Percentiles rank a stretch among this genome's conserved stretches.
phyloP scores from a whole-genome alignment of 1,140 invertebrate species.

The Euura saliciscinereae region DNA sequence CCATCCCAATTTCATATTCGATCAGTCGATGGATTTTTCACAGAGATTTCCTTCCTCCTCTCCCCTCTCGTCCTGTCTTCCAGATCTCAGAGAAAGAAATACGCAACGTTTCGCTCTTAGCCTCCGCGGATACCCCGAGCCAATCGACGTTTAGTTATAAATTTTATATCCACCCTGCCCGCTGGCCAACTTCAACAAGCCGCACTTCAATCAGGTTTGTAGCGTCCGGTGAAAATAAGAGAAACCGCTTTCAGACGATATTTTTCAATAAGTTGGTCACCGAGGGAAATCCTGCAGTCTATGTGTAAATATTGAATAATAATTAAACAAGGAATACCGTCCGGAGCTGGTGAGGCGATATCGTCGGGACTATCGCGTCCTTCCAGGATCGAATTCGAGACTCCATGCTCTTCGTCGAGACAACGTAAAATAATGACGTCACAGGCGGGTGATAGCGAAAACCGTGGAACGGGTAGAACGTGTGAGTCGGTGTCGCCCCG shows the following conservation, averaged over 20 bases:
- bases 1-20: conserved; percentile 33
- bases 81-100: too few species aligned
- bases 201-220: too few species aligned
- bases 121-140: too few species aligned
- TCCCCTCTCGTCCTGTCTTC: too few species aligned
- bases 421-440: background rate
- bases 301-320: conserved; percentile 52
- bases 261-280: conserved; percentile 32
- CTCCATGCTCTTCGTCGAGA: background rate
- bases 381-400: background rate
- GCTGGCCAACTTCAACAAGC: too few species aligned
- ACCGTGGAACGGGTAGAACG: background rate
- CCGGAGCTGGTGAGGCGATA: background rate
- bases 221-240: background rate
- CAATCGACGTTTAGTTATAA: too few species aligned
- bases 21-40: conserved; percentile 13
- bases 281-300: conserved; percentile 46
- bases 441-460: background rate
- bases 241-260: background rate
- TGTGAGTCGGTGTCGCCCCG: background rate
- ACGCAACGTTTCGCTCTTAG: too few species aligned
- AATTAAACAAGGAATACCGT: conserved; percentile 39
- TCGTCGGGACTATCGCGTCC: background rate
- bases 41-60: background rate
- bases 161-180: too few species aligned